Conservation (phyloP, 2,113 vertebrate species). For the Cyanoliseus patagonus region DNA sequence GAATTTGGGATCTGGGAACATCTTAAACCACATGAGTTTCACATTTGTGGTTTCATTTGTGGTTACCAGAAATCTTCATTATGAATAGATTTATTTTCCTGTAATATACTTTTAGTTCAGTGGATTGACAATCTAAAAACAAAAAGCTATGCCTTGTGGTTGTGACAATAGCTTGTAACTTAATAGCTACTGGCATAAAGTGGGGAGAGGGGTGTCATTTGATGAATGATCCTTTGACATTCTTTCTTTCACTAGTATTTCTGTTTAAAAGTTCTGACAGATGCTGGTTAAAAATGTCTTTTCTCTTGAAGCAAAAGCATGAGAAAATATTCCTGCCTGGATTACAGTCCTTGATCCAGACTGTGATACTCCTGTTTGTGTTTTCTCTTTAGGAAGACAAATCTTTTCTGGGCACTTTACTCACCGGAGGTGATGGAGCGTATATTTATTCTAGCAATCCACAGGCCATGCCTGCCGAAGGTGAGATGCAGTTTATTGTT, state of each 20-base stretch:
- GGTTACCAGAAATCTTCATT: slow-evolving; percentile 42
- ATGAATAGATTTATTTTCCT: slow-evolving; percentile 48
- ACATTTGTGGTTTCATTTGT: slow-evolving; percentile 46
- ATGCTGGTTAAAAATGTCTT: not conserved
- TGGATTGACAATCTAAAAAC: not conserved
- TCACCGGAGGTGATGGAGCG: slow-evolving; percentile 82
- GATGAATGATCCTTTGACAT: not conserved
- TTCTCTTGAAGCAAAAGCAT: not conserved
- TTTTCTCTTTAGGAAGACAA: slow-evolving; percentile 72
- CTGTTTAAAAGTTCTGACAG: not conserved
- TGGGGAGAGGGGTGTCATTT: not conserved
- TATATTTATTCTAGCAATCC: slow-evolving; percentile 81
- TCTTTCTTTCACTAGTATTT: not conserved
- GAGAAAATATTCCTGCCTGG: not conserved
- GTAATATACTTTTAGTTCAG: not conserved
- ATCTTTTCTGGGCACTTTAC: slow-evolving; percentile 82
- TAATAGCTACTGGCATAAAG: slow-evolving; percentile 5
- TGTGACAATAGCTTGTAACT: slow-evolving; percentile 19
- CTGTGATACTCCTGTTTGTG: not conserved
- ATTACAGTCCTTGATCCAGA: not conserved
- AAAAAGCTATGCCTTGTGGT: slow-evolving; percentile 21
- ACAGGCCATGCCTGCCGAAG: slow-evolving; percentile 86
- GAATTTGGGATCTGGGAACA: slow-evolving; percentile 22
- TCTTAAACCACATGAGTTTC: slow-evolving; percentile 41
- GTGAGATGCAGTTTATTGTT: slow-evolving; percentile 64